Percentiles rank a stretch among this genome's conserved stretches.
Evolutionary conservation across 2,113 vertebrate species (phyloP).

Genomic region (Thryonomys swinderianus): DNA sequence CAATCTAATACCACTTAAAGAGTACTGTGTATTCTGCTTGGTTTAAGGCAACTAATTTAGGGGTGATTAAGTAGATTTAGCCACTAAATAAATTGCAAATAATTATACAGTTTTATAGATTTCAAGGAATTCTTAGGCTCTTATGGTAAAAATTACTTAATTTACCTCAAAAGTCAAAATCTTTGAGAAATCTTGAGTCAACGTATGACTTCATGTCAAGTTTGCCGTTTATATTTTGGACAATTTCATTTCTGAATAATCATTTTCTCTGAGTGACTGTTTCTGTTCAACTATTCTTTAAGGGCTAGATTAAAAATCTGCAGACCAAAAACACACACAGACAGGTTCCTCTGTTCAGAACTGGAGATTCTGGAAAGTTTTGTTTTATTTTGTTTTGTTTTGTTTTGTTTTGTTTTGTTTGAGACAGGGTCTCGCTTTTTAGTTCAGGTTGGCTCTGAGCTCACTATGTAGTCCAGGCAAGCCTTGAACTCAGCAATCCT

Average conservation of each 20-base stretch:
- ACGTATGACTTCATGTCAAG: neutral
- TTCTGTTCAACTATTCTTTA: neutral
- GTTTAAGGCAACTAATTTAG: neutral
- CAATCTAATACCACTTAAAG: neutral
- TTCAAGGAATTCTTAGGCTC: neutral
- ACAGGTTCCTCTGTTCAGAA: neutral
- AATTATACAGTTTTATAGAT: neutral
- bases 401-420: too few relatives aligned
- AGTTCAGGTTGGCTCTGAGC: too few relatives aligned
- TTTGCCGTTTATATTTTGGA: neutral
- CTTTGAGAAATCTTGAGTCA: conserved; percentile 25
- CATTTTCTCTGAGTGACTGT: neutral
- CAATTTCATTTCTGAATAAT: neutral
- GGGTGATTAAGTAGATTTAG: neutral
- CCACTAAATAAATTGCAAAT: neutral
- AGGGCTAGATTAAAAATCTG: neutral
- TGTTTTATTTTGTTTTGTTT: too few relatives aligned
- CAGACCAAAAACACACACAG: neutral
- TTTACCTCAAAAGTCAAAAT: neutral
- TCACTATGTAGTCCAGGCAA: too few relatives aligned
- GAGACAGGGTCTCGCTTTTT: too few relatives aligned
- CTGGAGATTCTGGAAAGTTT: neutral
- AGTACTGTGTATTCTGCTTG: neutral
- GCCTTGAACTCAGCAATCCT: too few relatives aligned
- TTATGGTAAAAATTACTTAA: neutral